Percentiles rank a stretch among this genome's conserved stretches.
Evolutionary conservation across 2,113 vertebrate genomes (phyloP).

Genomic region (Esox niger): DNA sequence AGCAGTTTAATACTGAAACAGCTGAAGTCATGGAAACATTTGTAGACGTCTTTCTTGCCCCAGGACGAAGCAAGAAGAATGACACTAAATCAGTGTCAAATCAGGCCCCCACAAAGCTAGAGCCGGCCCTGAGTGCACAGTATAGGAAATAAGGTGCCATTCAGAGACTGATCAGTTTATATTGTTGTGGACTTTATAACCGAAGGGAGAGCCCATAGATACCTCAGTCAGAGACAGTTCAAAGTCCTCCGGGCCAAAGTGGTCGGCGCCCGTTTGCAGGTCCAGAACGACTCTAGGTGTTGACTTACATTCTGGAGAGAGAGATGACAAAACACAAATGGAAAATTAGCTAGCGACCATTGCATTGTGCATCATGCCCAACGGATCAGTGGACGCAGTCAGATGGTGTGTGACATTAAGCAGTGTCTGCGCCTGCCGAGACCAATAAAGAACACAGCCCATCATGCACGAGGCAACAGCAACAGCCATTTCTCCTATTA

Average conservation of each 20-base stretch:
- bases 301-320: constrained; percentile 65
- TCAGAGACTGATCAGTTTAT: neutral
- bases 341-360: neutral
- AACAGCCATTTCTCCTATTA: too few species aligned
- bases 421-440: too few species aligned
- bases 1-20: too few species aligned
- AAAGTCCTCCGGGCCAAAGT: constrained; percentile 77
- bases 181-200: neutral
- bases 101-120: too few species aligned
- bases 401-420: too few species aligned
- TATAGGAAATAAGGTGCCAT: neutral
- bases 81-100: too few species aligned
- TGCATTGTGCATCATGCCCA: neutral
- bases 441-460: too few species aligned
- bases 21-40: too few species aligned
- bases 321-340: neutral
- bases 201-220: constrained; percentile 14
- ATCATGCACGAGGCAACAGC: too few species aligned
- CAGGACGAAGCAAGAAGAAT: too few species aligned
- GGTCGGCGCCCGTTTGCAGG: constrained; percentile 79
- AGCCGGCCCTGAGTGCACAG: too few species aligned
- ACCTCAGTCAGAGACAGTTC: constrained; percentile 85
- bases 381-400: neutral
- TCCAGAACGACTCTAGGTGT: constrained; percentile 80
- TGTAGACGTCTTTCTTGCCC: too few species aligned